These are phyloP conservation scores for Alfaro cultratus DNA, from an alignment of 2,797 vertebrate genomes.

Conservation along the genomic window DNA sequence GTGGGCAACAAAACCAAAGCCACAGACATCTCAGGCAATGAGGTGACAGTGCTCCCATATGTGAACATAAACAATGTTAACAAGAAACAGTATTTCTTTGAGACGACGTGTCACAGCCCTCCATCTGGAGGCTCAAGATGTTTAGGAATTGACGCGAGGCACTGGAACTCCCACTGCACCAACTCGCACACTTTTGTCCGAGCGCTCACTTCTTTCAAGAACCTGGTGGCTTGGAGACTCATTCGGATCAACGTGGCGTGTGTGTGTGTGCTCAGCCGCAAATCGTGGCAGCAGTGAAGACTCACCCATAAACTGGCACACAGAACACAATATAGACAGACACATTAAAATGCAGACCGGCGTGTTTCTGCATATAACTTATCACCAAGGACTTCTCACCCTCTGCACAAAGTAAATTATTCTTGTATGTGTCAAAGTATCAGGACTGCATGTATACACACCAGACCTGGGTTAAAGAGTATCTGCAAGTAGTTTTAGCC, in stretches of 20 bases:
- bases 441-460: constrained; percentile 85
- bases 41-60: constrained; percentile 92
- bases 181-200: constrained; percentile 97
- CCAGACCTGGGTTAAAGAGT: constrained; percentile 67
- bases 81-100: constrained; percentile 98
- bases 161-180: constrained; percentile 99
- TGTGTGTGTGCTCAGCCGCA: constrained; percentile 96
- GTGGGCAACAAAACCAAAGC: constrained; percentile 96
- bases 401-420: constrained; percentile 93
- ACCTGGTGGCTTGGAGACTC: constrained; percentile 94
- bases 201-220: constrained; percentile 91
- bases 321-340: constrained; percentile 29
- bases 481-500: constrained; percentile 26
- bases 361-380: constrained; percentile 32
- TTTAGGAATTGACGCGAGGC: constrained; percentile 92
- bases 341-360: constrained; percentile 21
- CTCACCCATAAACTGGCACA: constrained; percentile 10
- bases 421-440: constrained; percentile 85
- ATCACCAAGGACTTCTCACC: constrained; percentile 57
- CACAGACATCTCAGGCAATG: constrained; percentile 94
- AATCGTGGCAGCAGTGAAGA: constrained; percentile 85
- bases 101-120: constrained; percentile 90
- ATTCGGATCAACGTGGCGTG: constrained; percentile 97
- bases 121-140: constrained; percentile 84
- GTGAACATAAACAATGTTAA: constrained; percentile 94